Percentiles rank a stretch among this genome's conserved stretches.
phyloP scores from a whole-genome alignment of 2,113 vertebrate genomes.

The Onychorhynchus coronatus region DNA sequence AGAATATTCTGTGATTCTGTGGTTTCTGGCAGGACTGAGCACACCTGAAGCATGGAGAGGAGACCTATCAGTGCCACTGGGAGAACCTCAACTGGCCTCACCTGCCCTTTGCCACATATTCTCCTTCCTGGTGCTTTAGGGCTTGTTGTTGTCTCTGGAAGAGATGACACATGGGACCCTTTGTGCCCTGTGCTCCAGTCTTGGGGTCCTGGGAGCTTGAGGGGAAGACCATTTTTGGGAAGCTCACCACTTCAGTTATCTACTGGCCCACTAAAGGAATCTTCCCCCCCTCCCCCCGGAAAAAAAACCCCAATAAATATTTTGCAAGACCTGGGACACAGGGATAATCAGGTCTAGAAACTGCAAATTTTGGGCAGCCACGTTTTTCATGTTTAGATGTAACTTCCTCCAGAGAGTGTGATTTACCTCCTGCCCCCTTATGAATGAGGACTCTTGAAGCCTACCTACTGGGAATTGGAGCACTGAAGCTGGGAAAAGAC shows the following conservation, averaged over 20 bases:
- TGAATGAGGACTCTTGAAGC: neutral
- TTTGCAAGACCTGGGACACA: neutral
- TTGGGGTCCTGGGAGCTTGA: neutral
- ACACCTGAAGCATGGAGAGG: neutral
- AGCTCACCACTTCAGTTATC: neutral
- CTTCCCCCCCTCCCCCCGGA: no score
- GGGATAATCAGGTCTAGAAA: neutral
- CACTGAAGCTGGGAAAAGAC: neutral
- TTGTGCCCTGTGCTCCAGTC: neutral
- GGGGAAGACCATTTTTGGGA: neutral
- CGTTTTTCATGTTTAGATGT: neutral
- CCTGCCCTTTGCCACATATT: neutral
- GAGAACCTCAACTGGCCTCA: neutral
- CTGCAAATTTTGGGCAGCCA: neutral
- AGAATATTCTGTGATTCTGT: neutral
- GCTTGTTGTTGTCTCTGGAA: neutral
- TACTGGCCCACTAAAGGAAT: neutral
- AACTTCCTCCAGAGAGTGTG: neutral
- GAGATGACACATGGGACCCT: neutral
- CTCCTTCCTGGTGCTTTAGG: neutral
- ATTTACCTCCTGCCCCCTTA: neutral
- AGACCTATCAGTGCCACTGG: neutral
- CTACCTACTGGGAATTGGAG: neutral
- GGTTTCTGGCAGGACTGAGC: neutral
- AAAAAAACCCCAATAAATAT: neutral